Evolutionary conservation across 2,888 invertebrate genomes (phyloP), one percentile per base, ranked within the genome.

Genomic region (Antheraea yamamai): DNA sequence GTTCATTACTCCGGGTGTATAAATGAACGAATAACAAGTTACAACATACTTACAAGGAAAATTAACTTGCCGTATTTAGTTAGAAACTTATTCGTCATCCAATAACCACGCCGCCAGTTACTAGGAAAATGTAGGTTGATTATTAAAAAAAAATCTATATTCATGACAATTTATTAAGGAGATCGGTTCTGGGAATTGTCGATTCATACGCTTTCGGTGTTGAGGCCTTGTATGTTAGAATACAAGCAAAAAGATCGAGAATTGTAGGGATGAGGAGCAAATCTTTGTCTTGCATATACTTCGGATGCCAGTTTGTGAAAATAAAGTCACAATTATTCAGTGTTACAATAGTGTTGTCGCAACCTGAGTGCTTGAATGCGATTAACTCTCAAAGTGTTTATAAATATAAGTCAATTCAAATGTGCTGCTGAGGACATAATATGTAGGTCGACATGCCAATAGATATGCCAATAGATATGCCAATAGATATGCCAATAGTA

Each of bases 81-180:
- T 30, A 66, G 64, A 66, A 66, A 66, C 64, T 4, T 66, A 66
- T 66, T 66, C 64, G 64, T 66, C 64, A 66, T 66, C 16, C 26
- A 16, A 30, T 14, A 30, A 20, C 64, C 26, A 66, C 64, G 64
- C 16, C 64, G 64, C 64, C 26, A 30, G 64, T 66, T 66, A 30
- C 26, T 66, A 66, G 64, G 64, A 66, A 66, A 66, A 23, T 58
- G 6, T n/a, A 61, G 23, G 61, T n/a, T 23, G 7, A 61, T 61
- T 61, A 61, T 61, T 61, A 12, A 61, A 23, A 58, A 30, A 61
- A 61, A 47, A 55, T 20, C 23, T 23, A 66, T 66, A 66, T 30
- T 66, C 6, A 16, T 66, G 64, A 30, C 64, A 66, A 16, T 66
- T 66, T 16, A 66, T 12, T 30, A 16, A 26, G 30, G 30, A 30